Base-by-base conservation (phyloP, 1,140 invertebrate genomes). In the Dinothrombium tinctorium region DNA sequence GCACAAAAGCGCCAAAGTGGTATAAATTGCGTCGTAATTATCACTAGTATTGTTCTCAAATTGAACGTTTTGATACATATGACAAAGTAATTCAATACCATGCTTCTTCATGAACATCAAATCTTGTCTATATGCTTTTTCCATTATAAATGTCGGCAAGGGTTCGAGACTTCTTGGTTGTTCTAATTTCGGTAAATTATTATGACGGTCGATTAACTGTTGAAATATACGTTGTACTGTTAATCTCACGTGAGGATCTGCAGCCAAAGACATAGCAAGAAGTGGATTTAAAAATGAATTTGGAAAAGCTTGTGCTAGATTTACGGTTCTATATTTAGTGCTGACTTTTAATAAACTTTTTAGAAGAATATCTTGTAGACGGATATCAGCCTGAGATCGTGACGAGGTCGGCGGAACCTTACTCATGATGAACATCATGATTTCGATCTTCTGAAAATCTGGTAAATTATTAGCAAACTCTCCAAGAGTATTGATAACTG, bases 381-480 rank as follows among this genome's bases (percentile, higher is more conserved):
- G 68, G 47, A 73, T 69, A 51, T 61, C 57, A 38, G 38, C 49
- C 42, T 33, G 35, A 1, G 43, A 46, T 25, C 39, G 40, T 29
- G 46, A 45, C 43, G 54, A 47, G 19, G 47, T 45, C 33, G 55
- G 53, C 33, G 79, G 76, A 36, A 92, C 80, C 63, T 94, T 95
- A 51, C 77, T 82, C 66, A 95, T 81, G 45, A 96, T 94, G 59
- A 99, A 96, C 71, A 94, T 82, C 89, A 99, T 95, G 26, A 95
- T 95, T 62, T 99, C 90, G 47, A 95, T 92, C 61, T 96, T 98
- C 61, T 98, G 92, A 60, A 90, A 98, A 63, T 96, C 90, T 3
- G 92, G 92, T 50, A 98, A 64, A 63, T 94, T 86, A 62, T 92
- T 90, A 2, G 87, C 86, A 62, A 96, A 99, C 60, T 96, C 87